Evolutionary conservation across 2,888 invertebrate species (phyloP).

Genomic region (Acronicta leporina): DNA sequence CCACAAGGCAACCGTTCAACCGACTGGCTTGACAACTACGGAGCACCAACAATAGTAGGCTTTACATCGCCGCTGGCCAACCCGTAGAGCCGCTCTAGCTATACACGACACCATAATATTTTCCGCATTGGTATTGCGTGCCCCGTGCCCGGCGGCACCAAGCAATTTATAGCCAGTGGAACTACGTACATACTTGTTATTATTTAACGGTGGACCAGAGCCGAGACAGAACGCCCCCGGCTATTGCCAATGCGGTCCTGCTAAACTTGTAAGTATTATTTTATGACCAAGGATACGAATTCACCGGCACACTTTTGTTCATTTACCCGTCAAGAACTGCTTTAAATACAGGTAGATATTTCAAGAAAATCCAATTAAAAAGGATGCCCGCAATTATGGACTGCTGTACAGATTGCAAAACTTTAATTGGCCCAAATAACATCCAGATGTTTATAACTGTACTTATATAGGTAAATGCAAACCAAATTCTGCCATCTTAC

Average conservation of each 20-base stretch:
- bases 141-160: slow-evolving; percentile 85
- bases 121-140: slow-evolving; percentile 88
- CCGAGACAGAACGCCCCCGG: slow-evolving; percentile 77
- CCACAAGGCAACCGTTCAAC: slow-evolving; percentile 45
- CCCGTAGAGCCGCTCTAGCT: slow-evolving; percentile 63
- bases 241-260: slow-evolving; percentile 75
- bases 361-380: slow-evolving; percentile 41
- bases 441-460: slow-evolving; percentile 25
- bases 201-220: slow-evolving; percentile 80
- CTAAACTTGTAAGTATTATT: slow-evolving; percentile 74
- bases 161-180: slow-evolving; percentile 86
- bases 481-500: slow-evolving; percentile 68
- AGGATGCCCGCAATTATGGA: slow-evolving; percentile 24
- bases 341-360: slow-evolving; percentile 18
- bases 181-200: slow-evolving; percentile 79
- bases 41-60: slow-evolving; percentile 70
- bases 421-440: slow-evolving; percentile 54
- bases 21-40: slow-evolving; percentile 59
- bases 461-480: slow-evolving; percentile 65
- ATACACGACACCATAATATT: slow-evolving; percentile 68
- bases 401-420: slow-evolving; percentile 32
- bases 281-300: slow-evolving; percentile 63
- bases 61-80: slow-evolving; percentile 67
- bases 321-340: slow-evolving; percentile 24
- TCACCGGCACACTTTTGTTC: slow-evolving; percentile 41